Evolutionary conservation across 2,888 invertebrate species (phyloP).

Genomic region (Tetragonula carbonaria): DNA sequence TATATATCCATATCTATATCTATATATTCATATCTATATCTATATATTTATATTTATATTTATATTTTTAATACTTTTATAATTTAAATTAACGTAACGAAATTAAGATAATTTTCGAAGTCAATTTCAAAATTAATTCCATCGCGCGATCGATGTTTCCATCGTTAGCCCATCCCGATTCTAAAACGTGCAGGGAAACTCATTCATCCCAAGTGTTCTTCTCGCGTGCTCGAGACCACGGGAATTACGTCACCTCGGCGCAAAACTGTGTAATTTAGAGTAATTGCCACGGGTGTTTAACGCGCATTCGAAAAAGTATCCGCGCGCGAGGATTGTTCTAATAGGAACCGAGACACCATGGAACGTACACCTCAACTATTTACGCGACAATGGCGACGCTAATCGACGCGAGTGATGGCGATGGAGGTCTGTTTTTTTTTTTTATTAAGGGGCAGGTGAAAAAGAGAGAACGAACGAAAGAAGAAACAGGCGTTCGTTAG

Average conservation of each 20-base stretch:
- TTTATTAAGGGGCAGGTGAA: neutral
- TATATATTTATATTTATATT: too few relatives aligned
- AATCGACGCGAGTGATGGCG: slow-evolving; percentile 23
- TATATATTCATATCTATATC: too few relatives aligned
- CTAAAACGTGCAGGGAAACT: neutral
- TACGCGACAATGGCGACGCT: slow-evolving; percentile 40
- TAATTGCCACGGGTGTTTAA: slow-evolving; percentile 70
- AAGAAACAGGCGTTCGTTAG: slow-evolving; percentile 29
- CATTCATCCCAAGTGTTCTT: too few relatives aligned
- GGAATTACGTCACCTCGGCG: neutral
- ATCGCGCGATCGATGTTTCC: neutral
- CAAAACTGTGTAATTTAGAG: slow-evolving; percentile 32
- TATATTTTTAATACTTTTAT: too few relatives aligned
- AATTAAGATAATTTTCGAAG: too few relatives aligned
- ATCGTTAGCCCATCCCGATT: neutral
- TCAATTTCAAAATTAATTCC: too few relatives aligned
- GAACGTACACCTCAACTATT: neutral
- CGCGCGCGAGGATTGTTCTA: slow-evolving; percentile 34
- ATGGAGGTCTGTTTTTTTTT: neutral
- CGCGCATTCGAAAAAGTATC: slow-evolving; percentile 54
- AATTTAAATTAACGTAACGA: too few relatives aligned
- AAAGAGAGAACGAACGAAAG: neutral
- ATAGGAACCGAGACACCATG: slow-evolving; percentile 44
- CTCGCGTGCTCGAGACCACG: too few relatives aligned
- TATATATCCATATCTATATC: too few relatives aligned